Evolutionary conservation across 2,888 invertebrate genomes (phyloP).

Genomic region (Chrysina gloriosa): DNA sequence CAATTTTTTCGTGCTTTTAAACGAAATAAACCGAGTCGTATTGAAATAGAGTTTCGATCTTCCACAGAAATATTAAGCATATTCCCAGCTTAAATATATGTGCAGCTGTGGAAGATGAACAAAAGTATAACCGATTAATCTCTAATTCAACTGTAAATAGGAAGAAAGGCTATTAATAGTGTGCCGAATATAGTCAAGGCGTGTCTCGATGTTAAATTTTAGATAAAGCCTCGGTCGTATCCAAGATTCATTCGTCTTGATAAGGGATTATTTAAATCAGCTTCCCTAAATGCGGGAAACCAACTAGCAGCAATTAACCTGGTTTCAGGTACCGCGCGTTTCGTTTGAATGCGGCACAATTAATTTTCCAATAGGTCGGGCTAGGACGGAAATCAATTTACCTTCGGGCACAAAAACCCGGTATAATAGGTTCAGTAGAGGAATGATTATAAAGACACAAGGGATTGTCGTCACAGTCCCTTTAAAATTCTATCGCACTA

Average conservation of each 20-base stretch:
- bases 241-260: slow-evolving; percentile 15
- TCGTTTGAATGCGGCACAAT: slow-evolving; percentile 4
- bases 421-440: too few relatives aligned
- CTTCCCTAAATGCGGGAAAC: slow-evolving; percentile 13
- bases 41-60: too few relatives aligned
- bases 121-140: too few relatives aligned
- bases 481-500: too few relatives aligned
- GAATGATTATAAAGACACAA: too few relatives aligned
- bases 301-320: slow-evolving; percentile 21
- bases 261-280: slow-evolving; percentile 19
- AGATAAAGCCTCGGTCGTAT: background rate
- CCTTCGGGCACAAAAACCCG: slow-evolving; percentile 3
- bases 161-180: background rate
- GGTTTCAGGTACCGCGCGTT: slow-evolving; percentile 18
- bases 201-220: background rate
- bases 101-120: too few relatives aligned
- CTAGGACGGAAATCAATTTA: slow-evolving; percentile 11
- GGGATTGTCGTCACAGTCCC: too few relatives aligned
- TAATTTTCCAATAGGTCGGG: slow-evolving; percentile 2
- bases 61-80: too few relatives aligned
- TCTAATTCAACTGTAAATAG: background rate
- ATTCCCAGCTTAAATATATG: too few relatives aligned
- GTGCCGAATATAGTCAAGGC: background rate
- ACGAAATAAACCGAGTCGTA: background rate
- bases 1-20: background rate